Evolutionary conservation across 2,888 invertebrate genomes (phyloP), one percentile per base, ranked within the genome.

Genomic region (Platynereis dumerilii): DNA sequence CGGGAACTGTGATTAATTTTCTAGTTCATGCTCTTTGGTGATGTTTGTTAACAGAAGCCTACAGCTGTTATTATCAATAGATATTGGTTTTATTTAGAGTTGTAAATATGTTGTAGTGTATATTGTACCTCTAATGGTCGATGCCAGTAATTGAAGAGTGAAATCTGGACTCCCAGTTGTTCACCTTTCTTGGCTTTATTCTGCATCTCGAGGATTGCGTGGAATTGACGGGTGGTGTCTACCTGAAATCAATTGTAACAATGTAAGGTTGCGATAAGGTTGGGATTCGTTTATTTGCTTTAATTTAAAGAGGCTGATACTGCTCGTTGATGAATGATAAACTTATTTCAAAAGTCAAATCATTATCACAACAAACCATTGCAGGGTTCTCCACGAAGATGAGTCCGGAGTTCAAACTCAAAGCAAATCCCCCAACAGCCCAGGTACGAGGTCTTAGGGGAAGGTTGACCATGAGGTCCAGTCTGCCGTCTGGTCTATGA

Each of bases 111-210:
- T 26, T 26, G n/a, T 3, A 10, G 10, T 55, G 26, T 27, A 22
- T 55, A 39, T n/a, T n/a, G n/a, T 45, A 65, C 68, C 62, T 68
- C 68, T 0, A 68, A 15, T 5, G 57, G 61, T 42, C 75, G 73
- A 56, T 88, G 88, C 91, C 93, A 91, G 85, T 95, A 95, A 87
- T 97, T 97, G 85, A 97, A 96, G 5, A 96, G 92, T 0, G 92
- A 91, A 0, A 96, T 93, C 29, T 96, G 88, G 34, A 96, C 88
- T 12, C 96, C 96, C 42, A 97, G 88, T 84, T 96, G 96, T 85
- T 96, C 96, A 3, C 96, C 96, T 81, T 94, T 92, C 42, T 91
- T 89, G 76, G 92, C 91, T 1, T n/a, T 17, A 29, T 34, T 58
- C 2, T 60, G 60, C n/a, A 57, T 28, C 65, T 65, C 60, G 3